A percentile compares a stretch with the other conserved stretches of the same genome.
phyloP scores from a whole-genome alignment of 2,113 vertebrate species.

The Ibidorhyncha struthersii region DNA sequence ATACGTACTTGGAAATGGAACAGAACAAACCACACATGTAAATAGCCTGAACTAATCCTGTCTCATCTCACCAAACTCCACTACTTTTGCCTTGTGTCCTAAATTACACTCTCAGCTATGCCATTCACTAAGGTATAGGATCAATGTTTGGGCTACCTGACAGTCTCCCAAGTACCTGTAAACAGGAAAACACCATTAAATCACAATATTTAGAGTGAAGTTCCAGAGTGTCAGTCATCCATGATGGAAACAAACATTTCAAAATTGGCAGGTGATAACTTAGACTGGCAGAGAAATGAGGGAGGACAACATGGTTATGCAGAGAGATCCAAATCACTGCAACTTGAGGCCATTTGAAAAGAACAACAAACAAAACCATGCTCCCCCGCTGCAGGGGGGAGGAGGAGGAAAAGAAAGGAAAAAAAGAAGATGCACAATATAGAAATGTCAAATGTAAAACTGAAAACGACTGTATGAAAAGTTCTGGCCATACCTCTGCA shows the following conservation, averaged over 20 bases:
- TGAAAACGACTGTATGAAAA: not conserved
- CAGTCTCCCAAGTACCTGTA: not conserved
- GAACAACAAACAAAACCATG: not conserved
- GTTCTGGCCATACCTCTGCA: not conserved
- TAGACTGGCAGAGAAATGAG: not conserved
- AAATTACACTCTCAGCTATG: not conserved
- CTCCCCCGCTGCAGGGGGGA: not conserved
- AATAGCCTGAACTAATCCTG: not conserved
- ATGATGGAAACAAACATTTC: not conserved
- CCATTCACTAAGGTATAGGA: not conserved
- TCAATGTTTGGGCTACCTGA: not conserved
- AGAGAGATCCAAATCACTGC: not conserved
- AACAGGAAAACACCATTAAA: not conserved
- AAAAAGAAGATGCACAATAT: not conserved
- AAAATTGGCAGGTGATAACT: not conserved
- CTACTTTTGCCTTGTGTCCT: slow-evolving; percentile 24
- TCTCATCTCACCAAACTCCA: not conserved
- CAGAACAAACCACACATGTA: not conserved
- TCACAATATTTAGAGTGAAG: not conserved
- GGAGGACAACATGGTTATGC: not conserved
- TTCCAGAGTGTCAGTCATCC: not conserved
- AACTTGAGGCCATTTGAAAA: not conserved
- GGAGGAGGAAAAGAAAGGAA: not conserved
- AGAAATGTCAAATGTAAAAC: not conserved
- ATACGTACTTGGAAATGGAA: not conserved